Conservation (phyloP, 2,888 invertebrate genomes). For the Hipparchia semele region DNA sequence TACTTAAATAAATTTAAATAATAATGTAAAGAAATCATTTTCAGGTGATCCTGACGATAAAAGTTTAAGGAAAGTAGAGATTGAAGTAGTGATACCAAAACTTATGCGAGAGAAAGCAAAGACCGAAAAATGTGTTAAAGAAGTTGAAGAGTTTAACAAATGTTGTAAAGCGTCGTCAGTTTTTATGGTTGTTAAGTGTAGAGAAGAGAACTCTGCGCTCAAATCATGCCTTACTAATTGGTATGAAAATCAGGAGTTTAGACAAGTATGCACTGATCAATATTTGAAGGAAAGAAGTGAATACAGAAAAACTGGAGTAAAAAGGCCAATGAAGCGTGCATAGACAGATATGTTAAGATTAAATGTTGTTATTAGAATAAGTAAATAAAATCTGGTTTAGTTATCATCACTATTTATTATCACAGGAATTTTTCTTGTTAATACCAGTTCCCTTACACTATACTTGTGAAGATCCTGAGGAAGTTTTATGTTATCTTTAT, state of each 20-base stretch:
- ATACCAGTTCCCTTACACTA: slow-evolving; percentile 85
- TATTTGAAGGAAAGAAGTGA: slow-evolving; percentile 92
- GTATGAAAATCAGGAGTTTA: slow-evolving; percentile 91
- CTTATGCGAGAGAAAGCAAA: slow-evolving; percentile 93
- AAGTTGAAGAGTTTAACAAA: slow-evolving; percentile 87
- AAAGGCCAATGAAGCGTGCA: slow-evolving; percentile 79
- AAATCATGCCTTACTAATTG: slow-evolving; percentile 88
- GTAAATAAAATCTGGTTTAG: slow-evolving; percentile 51
- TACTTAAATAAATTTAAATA: not conserved
- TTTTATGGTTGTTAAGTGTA: slow-evolving; percentile 89
- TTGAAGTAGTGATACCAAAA: slow-evolving; percentile 94
- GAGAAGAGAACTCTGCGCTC: slow-evolving; percentile 86
- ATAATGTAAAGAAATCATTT: slow-evolving; percentile 40
- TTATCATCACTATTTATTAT: slow-evolving; percentile 69
- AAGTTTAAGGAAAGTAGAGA: slow-evolving; percentile 93
- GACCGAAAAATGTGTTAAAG: slow-evolving; percentile 88
- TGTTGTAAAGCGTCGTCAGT: slow-evolving; percentile 88
- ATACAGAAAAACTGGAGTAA: slow-evolving; percentile 91
- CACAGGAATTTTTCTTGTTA: slow-evolving; percentile 81
- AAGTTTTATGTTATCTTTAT: slow-evolving; percentile 56
- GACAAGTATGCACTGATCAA: slow-evolving; percentile 87
- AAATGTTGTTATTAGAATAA: slow-evolving; percentile 33
- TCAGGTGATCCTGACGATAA: slow-evolving; percentile 93
- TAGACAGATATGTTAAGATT: slow-evolving; percentile 51
- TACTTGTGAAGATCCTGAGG: slow-evolving; percentile 81